These are phyloP conservation scores for Drosophila sordidula DNA, from an alignment of 2,888 invertebrate species.

Conservation along the genomic window DNA sequence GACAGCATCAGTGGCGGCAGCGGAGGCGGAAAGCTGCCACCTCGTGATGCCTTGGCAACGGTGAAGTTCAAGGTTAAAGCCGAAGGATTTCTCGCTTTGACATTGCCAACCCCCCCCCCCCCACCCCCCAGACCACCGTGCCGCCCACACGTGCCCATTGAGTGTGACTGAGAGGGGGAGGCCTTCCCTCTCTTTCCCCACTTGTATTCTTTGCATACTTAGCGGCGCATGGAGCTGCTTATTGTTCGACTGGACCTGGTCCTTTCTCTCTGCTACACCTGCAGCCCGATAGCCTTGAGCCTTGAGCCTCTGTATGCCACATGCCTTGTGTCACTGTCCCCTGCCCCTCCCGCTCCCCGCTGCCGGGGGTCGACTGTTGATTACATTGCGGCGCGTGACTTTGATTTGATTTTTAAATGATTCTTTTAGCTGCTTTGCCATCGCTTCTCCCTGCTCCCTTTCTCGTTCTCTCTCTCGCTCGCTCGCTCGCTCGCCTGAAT, in stretches of 20 bases:
- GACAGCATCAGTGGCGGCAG: conserved; percentile 24
- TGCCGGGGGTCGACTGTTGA: conserved; percentile 53
- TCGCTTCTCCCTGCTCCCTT: conserved; percentile 1
- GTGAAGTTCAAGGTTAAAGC: conserved; percentile 83
- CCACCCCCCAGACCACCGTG: conserved; percentile 6
- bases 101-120: conserved; percentile 54
- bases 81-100: conserved; percentile 63
- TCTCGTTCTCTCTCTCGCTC: neutral
- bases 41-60: conserved; percentile 65
- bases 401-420: conserved; percentile 82
- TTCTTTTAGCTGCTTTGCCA: conserved; percentile 65
- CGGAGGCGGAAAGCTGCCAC: conserved; percentile 31
- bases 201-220: conserved; percentile 61
- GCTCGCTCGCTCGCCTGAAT: neutral
- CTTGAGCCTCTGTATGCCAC: conserved; percentile 6
- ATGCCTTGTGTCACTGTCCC: conserved; percentile 1
- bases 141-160: conserved; percentile 46
- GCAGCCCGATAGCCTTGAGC: conserved; percentile 46
- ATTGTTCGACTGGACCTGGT: conserved; percentile 52
- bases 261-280: conserved; percentile 48
- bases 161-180: conserved; percentile 1
- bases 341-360: neutral
- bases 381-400: conserved; percentile 81
- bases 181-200: neutral
- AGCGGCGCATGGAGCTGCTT: conserved; percentile 65